These are phyloP conservation scores for Ctenopoma multispine DNA, from an alignment of 2,797 vertebrate species.

Conservation along the genomic window DNA sequence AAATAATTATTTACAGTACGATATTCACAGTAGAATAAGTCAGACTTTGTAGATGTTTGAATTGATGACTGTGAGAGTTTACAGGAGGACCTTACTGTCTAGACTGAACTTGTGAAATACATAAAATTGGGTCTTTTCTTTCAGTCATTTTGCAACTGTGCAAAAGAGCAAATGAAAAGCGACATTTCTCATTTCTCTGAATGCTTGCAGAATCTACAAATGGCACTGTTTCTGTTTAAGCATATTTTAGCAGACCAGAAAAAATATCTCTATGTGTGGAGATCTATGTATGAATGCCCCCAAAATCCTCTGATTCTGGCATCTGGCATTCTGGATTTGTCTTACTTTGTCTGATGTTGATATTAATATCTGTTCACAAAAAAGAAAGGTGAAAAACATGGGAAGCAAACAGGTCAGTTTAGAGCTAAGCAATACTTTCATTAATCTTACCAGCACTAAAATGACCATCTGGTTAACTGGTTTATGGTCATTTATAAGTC, in stretches of 20 bases:
- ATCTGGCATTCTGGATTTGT: too few relatives aligned
- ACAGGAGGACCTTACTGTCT: background rate
- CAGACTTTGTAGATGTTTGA: background rate
- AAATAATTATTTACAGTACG: background rate
- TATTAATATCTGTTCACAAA: too few relatives aligned
- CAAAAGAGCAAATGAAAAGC: constrained; percentile 12
- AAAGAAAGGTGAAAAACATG: too few relatives aligned
- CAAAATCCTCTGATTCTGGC: background rate
- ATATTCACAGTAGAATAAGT: too few relatives aligned
- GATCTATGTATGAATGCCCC: too few relatives aligned
- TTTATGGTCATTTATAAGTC: background rate
- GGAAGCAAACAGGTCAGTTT: background rate
- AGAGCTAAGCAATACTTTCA: constrained; percentile 16
- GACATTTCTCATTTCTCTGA: background rate
- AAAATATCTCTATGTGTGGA: background rate
- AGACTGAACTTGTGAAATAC: constrained; percentile 11
- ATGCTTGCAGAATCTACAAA: background rate
- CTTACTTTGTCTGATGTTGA: too few relatives aligned
- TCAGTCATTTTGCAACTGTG: constrained; percentile 18
- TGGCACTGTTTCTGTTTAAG: too few relatives aligned
- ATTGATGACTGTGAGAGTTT: background rate
- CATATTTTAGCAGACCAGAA: too few relatives aligned
- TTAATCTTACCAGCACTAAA: background rate
- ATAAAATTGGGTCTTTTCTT: background rate
- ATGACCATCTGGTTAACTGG: constrained; percentile 17